Percentiles rank a stretch among this genome's conserved stretches.
phyloP scores from a whole-genome alignment of 2,888 invertebrate species.

The Eubasilissa splendida region DNA sequence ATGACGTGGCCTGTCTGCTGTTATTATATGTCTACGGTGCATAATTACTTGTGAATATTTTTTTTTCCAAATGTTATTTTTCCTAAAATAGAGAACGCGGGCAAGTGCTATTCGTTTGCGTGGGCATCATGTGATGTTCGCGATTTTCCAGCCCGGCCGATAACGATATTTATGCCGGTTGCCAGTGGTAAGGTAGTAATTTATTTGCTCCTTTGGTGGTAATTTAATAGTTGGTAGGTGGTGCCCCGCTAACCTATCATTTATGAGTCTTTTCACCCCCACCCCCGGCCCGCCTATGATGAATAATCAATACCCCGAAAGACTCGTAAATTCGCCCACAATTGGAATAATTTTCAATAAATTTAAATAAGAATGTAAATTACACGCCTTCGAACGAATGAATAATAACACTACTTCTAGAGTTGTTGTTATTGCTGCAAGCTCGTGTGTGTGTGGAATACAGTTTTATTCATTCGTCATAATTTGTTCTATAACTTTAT shows the following conservation, averaged over 20 bases:
- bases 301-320: conserved; percentile 45
- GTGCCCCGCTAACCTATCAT: conserved; percentile 51
- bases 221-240: conserved; percentile 52
- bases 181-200: conserved; percentile 37
- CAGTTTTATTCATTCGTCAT: neutral
- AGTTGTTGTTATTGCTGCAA: neutral
- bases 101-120: neutral
- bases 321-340: conserved; percentile 42
- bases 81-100: no score
- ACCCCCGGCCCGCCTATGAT: conserved; percentile 27
- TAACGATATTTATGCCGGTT: conserved; percentile 39
- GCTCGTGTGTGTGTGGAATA: conserved; percentile 10
- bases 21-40: no score
- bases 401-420: conserved; percentile 27
- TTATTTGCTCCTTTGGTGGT: conserved; percentile 49
- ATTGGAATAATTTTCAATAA: conserved; percentile 56
- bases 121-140: conserved; percentile 39
- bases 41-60: no score
- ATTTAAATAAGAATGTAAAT: conserved; percentile 53
- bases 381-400: conserved; percentile 39
- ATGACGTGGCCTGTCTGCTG: no score
- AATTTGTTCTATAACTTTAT: neutral
- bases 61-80: no score
- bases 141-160: conserved; percentile 37
- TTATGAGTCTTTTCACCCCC: conserved; percentile 36